Conservation (phyloP, 1,140 invertebrate genomes). For the Globodera ellingtonae region DNA sequence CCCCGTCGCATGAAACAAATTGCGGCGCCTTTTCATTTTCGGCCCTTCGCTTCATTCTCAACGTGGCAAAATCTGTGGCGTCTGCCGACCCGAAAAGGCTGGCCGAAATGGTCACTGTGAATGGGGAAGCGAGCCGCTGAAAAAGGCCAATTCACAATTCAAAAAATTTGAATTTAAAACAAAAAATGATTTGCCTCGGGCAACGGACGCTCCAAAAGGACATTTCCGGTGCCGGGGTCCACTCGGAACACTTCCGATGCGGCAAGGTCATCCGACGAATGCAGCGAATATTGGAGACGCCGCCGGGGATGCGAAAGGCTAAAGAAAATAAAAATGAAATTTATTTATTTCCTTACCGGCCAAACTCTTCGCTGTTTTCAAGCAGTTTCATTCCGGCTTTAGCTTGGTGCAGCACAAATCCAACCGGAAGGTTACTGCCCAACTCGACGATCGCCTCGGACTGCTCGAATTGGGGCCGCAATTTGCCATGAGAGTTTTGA, state of each 20-base stretch:
- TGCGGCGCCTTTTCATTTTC: slow-evolving; percentile 24
- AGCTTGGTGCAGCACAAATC: slow-evolving; percentile 40
- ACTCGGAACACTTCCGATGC: slow-evolving; percentile 39
- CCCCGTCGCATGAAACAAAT: neutral
- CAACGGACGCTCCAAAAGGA: slow-evolving; percentile 33
- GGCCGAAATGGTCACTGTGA: slow-evolving; percentile 21
- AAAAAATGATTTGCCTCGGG: neutral
- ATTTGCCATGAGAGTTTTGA: slow-evolving; percentile 10
- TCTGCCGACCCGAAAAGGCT: neutral
- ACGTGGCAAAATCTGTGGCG: neutral
- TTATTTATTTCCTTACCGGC: neutral
- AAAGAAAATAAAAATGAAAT: slow-evolving; percentile 20
- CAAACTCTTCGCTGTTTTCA: neutral
- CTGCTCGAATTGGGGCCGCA: slow-evolving; percentile 32
- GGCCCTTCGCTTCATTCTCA: slow-evolving; percentile 5
- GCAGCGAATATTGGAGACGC: slow-evolving; percentile 41
- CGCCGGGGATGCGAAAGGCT: slow-evolving; percentile 29
- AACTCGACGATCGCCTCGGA: slow-evolving; percentile 15
- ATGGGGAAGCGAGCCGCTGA: slow-evolving; percentile 22
- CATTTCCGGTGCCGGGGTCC: slow-evolving; percentile 39
- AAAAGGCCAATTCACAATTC: neutral
- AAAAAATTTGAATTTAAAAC: neutral
- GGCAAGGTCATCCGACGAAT: slow-evolving; percentile 44
- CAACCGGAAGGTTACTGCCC: slow-evolving; percentile 17
- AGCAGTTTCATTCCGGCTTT: slow-evolving; percentile 10